Evolutionary conservation across 2,797 vertebrate genomes (phyloP), one percentile per base, ranked within the genome.

Genomic region (Miichthys miiuy): DNA sequence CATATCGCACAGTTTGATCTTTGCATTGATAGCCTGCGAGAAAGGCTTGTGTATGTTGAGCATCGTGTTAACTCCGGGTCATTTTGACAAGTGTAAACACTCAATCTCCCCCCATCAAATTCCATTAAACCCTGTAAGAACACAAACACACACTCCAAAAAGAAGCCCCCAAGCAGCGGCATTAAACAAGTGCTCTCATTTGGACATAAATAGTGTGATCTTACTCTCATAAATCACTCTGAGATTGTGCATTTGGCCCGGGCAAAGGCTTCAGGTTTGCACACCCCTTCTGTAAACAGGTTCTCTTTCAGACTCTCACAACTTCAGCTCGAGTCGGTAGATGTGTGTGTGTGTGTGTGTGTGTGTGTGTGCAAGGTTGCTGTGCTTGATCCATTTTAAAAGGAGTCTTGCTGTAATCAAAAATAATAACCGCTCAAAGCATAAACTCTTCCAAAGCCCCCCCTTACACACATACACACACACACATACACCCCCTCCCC

Each of bases 341-440:
- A 81, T 48, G 70, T 73, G 68, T 63, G 68, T 66, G 79, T 38
- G 16, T 27, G 34, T 73, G 5, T 71, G 21, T 61, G n/a, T 51
- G 11, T 72, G 71, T 79, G 80, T 44, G 78, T 75, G 68, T 30
- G 75, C 62, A 85, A 85, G 80, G 82, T 88, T 88, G 80, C 79
- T 60, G 48, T 72, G 56, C 87, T 84, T 90, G 93, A 94, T 89
- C 92, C 91, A 80, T 94, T 94, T 93, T 84, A 93, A 94, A 93
- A 94, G 96, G 96, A 95, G 92, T 93, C 94, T 94, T 72, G 95
- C 95, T 96, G 96, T 98, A 98, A 99, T 98, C 97, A 97, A 97
- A 97, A 97, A 98, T 97, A 99, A 98, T 97, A 97, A 97, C 95
- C 95, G 94, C 96, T 96, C 96, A 95, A 95, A 97, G 93, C 83